Evolutionary conservation across 2,888 invertebrate species (phyloP).

Genomic region (Tromatobia lineatoria): DNA sequence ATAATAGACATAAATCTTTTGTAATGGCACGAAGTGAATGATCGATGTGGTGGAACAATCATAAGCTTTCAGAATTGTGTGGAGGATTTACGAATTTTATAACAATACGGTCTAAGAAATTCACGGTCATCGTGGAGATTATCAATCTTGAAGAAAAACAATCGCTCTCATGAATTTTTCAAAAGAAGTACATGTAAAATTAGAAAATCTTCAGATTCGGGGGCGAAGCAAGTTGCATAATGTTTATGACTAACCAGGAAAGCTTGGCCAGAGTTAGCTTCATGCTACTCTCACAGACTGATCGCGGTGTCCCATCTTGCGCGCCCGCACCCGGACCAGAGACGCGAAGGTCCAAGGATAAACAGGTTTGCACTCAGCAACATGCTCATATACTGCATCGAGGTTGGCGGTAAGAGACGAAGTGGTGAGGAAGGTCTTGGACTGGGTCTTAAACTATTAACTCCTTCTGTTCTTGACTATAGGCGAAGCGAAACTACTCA

Average conservation of each 20-base stretch:
- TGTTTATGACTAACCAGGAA: not conserved
- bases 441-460: conserved; percentile 2
- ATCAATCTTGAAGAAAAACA: not conserved
- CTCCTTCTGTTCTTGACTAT: conserved; percentile 13
- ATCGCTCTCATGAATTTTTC: not conserved
- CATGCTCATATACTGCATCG: conserved; percentile 73
- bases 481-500: conserved; percentile 72
- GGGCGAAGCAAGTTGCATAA: too few relatives aligned
- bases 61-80: conserved; percentile 7
- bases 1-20: conserved; percentile 43
- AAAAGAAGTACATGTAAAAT: not conserved
- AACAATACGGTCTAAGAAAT: not conserved
- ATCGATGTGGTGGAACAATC: conserved; percentile 24
- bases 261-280: not conserved
- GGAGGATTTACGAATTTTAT: not conserved
- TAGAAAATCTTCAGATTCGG: not conserved
- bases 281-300: conserved; percentile 61
- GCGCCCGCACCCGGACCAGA: not conserved
- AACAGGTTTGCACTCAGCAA: conserved; percentile 78
- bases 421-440: conserved; percentile 65
- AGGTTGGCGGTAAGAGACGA: conserved; percentile 61
- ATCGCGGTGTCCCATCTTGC: conserved; percentile 75
- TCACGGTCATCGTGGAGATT: not conserved
- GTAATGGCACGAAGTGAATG: conserved; percentile 32
- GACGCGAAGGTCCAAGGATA: conserved; percentile 75